A percentile compares a stretch with the other conserved stretches of the same genome.
These are phyloP conservation scores for Limnephilus lunatus DNA, from an alignment of 2,888 invertebrate species.

Conservation along the genomic window DNA sequence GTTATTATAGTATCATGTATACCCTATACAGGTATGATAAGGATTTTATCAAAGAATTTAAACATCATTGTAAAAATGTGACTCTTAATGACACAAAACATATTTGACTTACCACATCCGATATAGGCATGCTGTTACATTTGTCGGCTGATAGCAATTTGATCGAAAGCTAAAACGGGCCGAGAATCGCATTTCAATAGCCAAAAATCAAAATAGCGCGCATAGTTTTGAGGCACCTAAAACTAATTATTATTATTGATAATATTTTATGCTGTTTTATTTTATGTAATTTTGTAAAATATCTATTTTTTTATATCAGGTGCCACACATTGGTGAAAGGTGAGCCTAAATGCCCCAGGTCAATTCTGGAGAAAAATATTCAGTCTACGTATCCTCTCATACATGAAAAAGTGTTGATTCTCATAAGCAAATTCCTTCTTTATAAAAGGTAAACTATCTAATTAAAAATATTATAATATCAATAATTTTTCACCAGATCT, in stretches of 20 bases:
- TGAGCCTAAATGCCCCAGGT: slow-evolving; percentile 49
- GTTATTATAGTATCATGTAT: no score
- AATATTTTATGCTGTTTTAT: neutral
- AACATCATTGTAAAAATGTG: no score
- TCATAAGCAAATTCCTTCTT: slow-evolving; percentile 81
- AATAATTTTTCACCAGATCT: no score
- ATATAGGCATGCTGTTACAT: neutral
- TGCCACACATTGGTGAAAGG: slow-evolving; percentile 29
- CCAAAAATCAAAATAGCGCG: neutral
- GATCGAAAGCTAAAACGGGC: neutral
- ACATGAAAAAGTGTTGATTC: slow-evolving; percentile 80
- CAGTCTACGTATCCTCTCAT: slow-evolving; percentile 82
- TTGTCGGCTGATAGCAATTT: neutral
- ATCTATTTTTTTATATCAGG: slow-evolving; percentile 17
- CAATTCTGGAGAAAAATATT: slow-evolving; percentile 71
- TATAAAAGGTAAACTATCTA: slow-evolving; percentile 74
- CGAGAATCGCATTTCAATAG: neutral
- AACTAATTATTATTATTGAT: no score
- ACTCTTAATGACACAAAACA: no score
- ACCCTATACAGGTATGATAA: no score
- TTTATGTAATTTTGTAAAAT: neutral
- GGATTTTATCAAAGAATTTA: no score
- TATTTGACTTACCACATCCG: no score
- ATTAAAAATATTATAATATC: neutral
- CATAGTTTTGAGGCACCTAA: neutral